Conservation (phyloP, 2,113 vertebrate species). For the Hippolais icterina region DNA sequence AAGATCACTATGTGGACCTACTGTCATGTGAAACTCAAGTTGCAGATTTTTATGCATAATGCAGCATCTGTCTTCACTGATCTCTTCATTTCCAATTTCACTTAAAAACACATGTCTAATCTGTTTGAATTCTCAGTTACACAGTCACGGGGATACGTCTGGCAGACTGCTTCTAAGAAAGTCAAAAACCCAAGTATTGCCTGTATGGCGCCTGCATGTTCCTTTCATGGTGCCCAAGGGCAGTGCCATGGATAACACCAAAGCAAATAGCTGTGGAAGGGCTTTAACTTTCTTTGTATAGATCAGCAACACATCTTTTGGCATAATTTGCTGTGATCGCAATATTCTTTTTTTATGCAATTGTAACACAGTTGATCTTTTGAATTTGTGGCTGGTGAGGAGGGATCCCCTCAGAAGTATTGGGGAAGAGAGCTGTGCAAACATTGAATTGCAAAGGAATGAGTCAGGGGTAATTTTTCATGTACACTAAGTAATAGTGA, state of each 20-base stretch:
- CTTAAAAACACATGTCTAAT: conserved; percentile 35
- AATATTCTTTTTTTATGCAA: not conserved
- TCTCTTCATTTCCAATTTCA: conserved; percentile 32
- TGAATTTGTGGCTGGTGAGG: not conserved
- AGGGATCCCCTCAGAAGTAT: not conserved
- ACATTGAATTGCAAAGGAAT: not conserved
- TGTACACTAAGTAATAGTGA: not conserved
- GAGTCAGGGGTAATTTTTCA: not conserved
- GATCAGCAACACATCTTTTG: not conserved
- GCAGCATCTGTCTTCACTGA: conserved; percentile 17
- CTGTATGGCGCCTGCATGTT: not conserved
- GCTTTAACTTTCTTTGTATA: not conserved
- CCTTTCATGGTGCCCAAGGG: not conserved
- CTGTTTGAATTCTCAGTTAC: conserved; percentile 30
- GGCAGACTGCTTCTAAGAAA: not conserved
- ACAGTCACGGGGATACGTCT: not conserved
- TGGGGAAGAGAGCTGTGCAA: not conserved
- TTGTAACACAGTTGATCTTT: not conserved
- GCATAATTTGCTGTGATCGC: not conserved
- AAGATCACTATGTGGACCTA: not conserved
- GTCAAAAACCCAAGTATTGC: not conserved
- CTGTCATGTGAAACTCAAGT: not conserved
- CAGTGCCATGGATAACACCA: not conserved
- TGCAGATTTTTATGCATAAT: conserved; percentile 22
- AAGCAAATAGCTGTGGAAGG: not conserved